Conservation (phyloP, 2,888 invertebrate species). For the Cryptus viduatorius region DNA sequence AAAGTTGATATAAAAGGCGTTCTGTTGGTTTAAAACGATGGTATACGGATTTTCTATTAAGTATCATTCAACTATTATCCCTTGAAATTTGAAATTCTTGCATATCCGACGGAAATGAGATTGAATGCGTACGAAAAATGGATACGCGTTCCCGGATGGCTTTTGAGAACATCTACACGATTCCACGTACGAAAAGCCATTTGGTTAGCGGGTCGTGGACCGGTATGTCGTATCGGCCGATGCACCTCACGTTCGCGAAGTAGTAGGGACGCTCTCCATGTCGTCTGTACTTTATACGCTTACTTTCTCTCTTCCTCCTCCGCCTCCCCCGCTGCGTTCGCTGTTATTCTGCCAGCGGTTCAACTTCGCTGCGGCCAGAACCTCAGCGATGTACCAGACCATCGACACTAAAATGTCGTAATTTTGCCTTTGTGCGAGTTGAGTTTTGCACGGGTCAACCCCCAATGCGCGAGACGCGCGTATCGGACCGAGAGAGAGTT, state of each 20-base stretch:
- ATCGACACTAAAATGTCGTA: slow-evolving; percentile 76
- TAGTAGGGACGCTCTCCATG: slow-evolving; percentile 68
- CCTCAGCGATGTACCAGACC: neutral
- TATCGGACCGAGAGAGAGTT: slow-evolving; percentile 51
- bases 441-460: slow-evolving; percentile 74
- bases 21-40: too few species aligned
- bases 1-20: too few species aligned
- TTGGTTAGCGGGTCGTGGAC: slow-evolving; percentile 26
- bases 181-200: slow-evolving; percentile 41
- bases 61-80: neutral
- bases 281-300: slow-evolving; percentile 31
- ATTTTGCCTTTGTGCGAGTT: slow-evolving; percentile 75
- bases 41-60: neutral
- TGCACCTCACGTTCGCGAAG: slow-evolving; percentile 70
- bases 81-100: slow-evolving; percentile 19
- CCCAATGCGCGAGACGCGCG: slow-evolving; percentile 50
- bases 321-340: slow-evolving; percentile 12
- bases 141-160: neutral
- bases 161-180: slow-evolving; percentile 25
- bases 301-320: slow-evolving; percentile 12
- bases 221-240: slow-evolving; percentile 41
- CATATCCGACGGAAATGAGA: slow-evolving; percentile 58
- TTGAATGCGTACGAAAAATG: slow-evolving; percentile 25
- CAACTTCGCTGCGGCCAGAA: neutral
- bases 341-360: neutral